A percentile compares a stretch with the other conserved stretches of the same genome.
Conservation (phyloP, 2,888 invertebrate genomes). For the Heliconius erato region DNA sequence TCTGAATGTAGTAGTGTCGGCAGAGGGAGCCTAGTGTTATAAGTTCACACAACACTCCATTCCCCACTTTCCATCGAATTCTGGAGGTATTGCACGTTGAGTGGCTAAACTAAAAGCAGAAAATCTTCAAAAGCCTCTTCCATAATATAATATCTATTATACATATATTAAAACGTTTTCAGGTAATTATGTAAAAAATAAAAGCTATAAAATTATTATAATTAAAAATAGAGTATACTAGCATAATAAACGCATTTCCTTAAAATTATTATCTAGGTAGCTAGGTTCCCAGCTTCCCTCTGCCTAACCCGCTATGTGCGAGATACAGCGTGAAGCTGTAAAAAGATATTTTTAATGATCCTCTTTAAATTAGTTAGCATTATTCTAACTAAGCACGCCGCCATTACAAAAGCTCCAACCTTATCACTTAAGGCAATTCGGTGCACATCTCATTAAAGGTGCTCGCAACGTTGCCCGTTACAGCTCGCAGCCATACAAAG, state of each 20-base stretch:
- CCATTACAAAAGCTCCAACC: neutral
- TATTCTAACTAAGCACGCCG: neutral
- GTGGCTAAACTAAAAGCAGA: too few species aligned
- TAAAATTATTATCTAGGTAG: neutral
- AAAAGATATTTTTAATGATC: neutral
- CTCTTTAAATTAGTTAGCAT: neutral
- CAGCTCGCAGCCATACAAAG: slow-evolving; percentile 30
- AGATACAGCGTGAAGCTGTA: neutral
- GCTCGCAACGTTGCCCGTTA: slow-evolving; percentile 17
- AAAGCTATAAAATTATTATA: neutral
- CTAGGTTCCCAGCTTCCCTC: neutral
- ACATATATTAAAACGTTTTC: too few species aligned
- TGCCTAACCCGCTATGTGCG: neutral
- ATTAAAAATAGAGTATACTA: neutral
- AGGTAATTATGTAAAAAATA: too few species aligned
- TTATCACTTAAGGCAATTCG: slow-evolving; percentile 13
- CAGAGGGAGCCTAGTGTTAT: too few species aligned
- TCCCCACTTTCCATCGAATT: too few species aligned
- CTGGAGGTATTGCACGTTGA: too few species aligned
- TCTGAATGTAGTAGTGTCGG: too few species aligned
- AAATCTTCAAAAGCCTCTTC: too few species aligned
- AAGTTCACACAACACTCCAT: too few species aligned
- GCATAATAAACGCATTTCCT: neutral
- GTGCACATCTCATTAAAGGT: slow-evolving; percentile 28
- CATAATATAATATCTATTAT: too few species aligned